These are phyloP conservation scores for Agonopterix arenella DNA, from an alignment of 2,888 invertebrate species.

Conservation along the genomic window DNA sequence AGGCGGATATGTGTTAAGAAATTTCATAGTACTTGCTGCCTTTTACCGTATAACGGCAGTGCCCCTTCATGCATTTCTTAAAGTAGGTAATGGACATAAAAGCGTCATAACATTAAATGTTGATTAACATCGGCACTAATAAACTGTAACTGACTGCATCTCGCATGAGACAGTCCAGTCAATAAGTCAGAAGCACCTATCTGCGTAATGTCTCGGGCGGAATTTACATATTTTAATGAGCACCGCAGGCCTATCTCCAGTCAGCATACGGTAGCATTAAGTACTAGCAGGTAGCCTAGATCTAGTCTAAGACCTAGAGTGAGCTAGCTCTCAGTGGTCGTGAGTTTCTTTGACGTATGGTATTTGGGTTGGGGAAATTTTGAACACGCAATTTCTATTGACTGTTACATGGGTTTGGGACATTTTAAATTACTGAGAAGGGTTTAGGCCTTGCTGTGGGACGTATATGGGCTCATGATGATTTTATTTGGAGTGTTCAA, in stretches of 20 bases:
- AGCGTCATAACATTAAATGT: neutral
- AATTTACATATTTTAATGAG: conserved; percentile 78
- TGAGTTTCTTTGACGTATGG: neutral
- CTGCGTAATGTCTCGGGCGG: conserved; percentile 70
- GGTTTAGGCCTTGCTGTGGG: too few species aligned
- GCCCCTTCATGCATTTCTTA: too few species aligned
- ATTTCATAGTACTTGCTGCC: too few species aligned
- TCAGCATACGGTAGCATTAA: conserved; percentile 19
- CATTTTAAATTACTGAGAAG: too few species aligned
- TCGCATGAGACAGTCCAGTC: conserved; percentile 46
- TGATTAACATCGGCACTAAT: neutral
- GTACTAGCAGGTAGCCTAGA: conserved; percentile 21
- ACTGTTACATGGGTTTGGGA: too few species aligned
- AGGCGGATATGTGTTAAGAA: too few species aligned
- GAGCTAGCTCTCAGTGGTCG: neutral
- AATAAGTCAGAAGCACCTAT: conserved; percentile 73
- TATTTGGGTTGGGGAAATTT: neutral
- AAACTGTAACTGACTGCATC: conserved; percentile 5
- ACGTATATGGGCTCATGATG: too few species aligned
- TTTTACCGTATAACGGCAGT: too few species aligned
- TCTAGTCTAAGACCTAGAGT: neutral
- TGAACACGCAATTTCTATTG: too few species aligned
- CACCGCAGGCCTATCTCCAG: conserved; percentile 56
- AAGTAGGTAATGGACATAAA: neutral
- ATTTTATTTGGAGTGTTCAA: too few species aligned